phyloP scores from a whole-genome alignment of 2,888 invertebrate genomes.

The Heliconius erato region DNA sequence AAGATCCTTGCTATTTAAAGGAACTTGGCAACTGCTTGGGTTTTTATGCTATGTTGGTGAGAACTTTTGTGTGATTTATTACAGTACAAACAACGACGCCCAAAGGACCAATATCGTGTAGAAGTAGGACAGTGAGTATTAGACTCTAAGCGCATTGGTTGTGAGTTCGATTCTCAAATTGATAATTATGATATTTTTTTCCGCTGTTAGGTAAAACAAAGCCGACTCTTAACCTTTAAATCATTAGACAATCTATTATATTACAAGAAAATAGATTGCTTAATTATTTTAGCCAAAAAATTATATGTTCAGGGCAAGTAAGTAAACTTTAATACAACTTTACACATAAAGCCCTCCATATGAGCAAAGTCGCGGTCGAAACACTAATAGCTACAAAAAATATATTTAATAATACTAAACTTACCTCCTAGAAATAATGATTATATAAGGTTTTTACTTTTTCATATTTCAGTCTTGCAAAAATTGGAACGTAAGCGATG shows the following conservation, averaged over 20 bases:
- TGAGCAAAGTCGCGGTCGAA: neutral
- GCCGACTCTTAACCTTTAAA: neutral
- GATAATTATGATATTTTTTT: neutral
- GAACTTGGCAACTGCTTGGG: slow-evolving; percentile 35
- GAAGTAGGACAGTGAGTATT: neutral
- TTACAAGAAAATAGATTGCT: too few species aligned
- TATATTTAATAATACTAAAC: neutral
- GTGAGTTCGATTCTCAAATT: too few species aligned
- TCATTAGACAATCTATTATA: neutral
- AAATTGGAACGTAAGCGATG: slow-evolving; percentile 26
- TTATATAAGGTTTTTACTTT: too few species aligned
- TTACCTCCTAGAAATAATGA: too few species aligned
- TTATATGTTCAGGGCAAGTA: too few species aligned
- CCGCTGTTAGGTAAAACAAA: neutral
- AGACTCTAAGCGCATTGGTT: too few species aligned
- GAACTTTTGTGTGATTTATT: neutral
- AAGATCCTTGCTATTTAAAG: slow-evolving; percentile 30
- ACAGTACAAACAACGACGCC: neutral
- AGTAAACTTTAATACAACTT: too few species aligned
- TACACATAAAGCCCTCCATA: too few species aligned
- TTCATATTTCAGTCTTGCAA: slow-evolving; percentile 29
- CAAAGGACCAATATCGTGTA: neutral
- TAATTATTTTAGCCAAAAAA: too few species aligned
- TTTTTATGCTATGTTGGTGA: slow-evolving; percentile 31
- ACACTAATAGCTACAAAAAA: neutral